Percentiles rank a stretch among this genome's conserved stretches.
Evolutionary conservation across 2,113 vertebrate genomes (phyloP).

Genomic region (Circaetus cinerascens): DNA sequence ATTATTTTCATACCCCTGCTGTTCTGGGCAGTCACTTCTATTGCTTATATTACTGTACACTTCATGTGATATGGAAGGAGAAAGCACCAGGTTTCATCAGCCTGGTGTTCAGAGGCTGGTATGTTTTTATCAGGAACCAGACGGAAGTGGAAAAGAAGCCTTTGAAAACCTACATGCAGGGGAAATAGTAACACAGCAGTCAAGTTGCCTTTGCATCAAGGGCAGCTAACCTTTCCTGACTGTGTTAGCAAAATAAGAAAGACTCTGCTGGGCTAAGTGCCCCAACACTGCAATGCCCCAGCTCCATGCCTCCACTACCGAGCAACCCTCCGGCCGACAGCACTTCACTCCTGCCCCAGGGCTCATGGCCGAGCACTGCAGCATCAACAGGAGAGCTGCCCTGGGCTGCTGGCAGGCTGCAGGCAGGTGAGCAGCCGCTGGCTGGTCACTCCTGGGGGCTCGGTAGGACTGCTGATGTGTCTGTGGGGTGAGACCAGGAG

Average conservation of each 20-base stretch:
- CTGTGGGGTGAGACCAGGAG: not conserved
- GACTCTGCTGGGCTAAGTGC: not conserved
- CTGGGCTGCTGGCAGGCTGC: not conserved
- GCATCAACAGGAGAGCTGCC: not conserved
- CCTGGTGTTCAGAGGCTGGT: not conserved
- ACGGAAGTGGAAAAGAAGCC: not conserved
- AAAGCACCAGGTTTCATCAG: not conserved
- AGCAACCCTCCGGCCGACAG: fast-evolving
- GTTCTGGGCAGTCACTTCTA: not conserved
- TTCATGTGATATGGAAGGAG: not conserved
- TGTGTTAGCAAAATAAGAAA: not conserved
- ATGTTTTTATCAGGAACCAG: not conserved
- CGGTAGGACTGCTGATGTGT: fast-evolving
- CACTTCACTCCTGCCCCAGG: not conserved
- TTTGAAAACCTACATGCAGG: not conserved
- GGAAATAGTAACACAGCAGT: not conserved
- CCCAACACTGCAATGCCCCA: fast-evolving
- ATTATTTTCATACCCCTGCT: not conserved
- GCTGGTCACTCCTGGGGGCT: not conserved
- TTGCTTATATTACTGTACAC: not conserved
- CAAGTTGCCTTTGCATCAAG: not conserved
- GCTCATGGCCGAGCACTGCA: fast-evolving
- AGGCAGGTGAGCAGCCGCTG: not conserved
- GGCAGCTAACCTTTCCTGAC: not conserved
- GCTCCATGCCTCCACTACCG: not conserved